phyloP scores from a whole-genome alignment of 1,140 invertebrate species.

The Drosophila gunungcola region DNA sequence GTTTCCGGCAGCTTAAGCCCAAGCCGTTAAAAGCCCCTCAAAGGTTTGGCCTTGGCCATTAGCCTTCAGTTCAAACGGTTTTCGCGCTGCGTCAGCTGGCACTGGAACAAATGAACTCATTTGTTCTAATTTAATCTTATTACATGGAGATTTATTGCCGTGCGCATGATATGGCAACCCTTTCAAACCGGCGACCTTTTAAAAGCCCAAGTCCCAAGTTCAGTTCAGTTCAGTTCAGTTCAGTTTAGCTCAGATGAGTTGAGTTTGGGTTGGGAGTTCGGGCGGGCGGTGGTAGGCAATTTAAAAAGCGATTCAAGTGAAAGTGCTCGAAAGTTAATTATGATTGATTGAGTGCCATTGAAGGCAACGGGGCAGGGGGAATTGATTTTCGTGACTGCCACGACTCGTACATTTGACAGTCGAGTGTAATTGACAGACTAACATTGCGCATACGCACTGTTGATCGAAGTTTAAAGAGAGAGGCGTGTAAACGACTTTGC shows the following conservation, averaged over 20 bases:
- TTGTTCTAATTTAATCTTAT: conserved; percentile 81
- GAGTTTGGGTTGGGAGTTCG: neutral
- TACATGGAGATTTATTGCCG: conserved; percentile 75
- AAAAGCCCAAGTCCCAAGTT: neutral
- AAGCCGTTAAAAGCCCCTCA: conserved; percentile 16
- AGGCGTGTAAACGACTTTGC: conserved; percentile 26
- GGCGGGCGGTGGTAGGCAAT: conserved; percentile 28
- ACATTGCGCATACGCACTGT: conserved; percentile 61
- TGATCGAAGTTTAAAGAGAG: conserved; percentile 47
- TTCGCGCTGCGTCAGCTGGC: conserved; percentile 42
- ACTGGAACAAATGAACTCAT: conserved; percentile 74
- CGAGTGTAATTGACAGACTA: conserved; percentile 65
- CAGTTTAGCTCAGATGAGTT: neutral
- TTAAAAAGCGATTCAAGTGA: conserved; percentile 61
- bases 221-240: neutral
- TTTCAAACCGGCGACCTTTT: conserved; percentile 27
- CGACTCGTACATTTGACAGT: conserved; percentile 54
- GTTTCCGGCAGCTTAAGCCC: conserved; percentile 12
- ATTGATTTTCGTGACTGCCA: conserved; percentile 65
- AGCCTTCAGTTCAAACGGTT: conserved; percentile 11
- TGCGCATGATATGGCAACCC: conserved; percentile 69
- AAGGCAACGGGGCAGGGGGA: conserved; percentile 46
- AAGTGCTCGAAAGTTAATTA: conserved; percentile 71
- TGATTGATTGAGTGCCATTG: conserved; percentile 77
- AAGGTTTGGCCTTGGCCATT: conserved; percentile 20